phyloP scores from a whole-genome alignment of 2,888 invertebrate species.

The Cheilosia impressa region DNA sequence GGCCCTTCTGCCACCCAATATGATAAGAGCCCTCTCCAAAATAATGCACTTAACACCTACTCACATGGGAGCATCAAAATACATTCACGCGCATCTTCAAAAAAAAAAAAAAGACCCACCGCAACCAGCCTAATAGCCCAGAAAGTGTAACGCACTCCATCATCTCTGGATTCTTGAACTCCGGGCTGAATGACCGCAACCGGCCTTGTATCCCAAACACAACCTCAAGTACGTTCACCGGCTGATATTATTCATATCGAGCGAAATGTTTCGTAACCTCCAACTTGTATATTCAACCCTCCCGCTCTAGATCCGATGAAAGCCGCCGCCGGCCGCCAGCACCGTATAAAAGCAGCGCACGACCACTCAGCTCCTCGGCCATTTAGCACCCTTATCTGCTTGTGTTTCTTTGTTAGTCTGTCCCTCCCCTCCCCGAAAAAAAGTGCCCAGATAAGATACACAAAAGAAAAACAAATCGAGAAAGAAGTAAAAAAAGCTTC shows the following conservation, averaged over 20 bases:
- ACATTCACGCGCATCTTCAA: neutral
- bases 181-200: conserved; percentile 38
- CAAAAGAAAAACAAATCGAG: conserved; percentile 13
- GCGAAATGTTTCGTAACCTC: conserved; percentile 58
- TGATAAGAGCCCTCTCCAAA: too few species aligned
- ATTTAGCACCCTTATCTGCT: conserved; percentile 34
- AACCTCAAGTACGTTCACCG: conserved; percentile 32
- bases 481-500: conserved; percentile 32
- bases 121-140: conserved; percentile 6
- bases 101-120: too few species aligned
- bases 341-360: neutral
- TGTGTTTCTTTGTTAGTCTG: conserved; percentile 19
- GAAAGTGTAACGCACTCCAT: conserved; percentile 49
- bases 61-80: neutral
- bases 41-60: too few species aligned
- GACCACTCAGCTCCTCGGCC: conserved; percentile 1
- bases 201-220: conserved; percentile 9
- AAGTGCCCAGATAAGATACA: conserved; percentile 19
- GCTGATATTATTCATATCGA: conserved; percentile 31
- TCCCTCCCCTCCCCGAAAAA: neutral
- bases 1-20: too few species aligned
- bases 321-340: conserved; percentile 19
- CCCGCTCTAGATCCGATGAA: conserved; percentile 11
- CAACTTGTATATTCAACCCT: conserved; percentile 52
- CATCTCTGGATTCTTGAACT: neutral